phyloP scores from a whole-genome alignment of 2,113 vertebrate species.

The Apteryx mantelli region DNA sequence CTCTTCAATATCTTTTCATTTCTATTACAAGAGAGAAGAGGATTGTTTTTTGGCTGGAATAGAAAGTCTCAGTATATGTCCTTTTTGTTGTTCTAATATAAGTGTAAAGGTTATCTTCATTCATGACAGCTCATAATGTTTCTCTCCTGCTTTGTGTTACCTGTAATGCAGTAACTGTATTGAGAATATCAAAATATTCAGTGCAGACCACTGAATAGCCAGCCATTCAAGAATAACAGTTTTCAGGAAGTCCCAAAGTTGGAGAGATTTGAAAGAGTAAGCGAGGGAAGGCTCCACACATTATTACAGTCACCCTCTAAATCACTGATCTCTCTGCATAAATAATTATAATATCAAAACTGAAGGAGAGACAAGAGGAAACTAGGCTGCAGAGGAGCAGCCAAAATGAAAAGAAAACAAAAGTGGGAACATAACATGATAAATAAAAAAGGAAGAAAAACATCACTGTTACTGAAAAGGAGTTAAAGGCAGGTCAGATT shows the following conservation, averaged over 20 bases:
- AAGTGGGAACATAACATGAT: background rate
- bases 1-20: background rate
- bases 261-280: background rate
- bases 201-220: background rate
- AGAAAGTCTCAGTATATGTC: background rate
- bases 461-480: background rate
- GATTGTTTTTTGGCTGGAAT: background rate
- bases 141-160: background rate
- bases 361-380: background rate
- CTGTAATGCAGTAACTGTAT: background rate
- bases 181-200: background rate
- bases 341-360: background rate
- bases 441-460: background rate
- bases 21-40: background rate
- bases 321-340: background rate
- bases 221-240: background rate
- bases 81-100: background rate
- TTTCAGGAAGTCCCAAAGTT: background rate
- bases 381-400: background rate
- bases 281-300: background rate
- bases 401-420: background rate
- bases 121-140: background rate
- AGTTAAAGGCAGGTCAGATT: slow-evolving; percentile 22
- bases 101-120: background rate
- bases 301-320: background rate